Conservation (phyloP, 2,797 vertebrate genomes). For the Molothrus ater region DNA sequence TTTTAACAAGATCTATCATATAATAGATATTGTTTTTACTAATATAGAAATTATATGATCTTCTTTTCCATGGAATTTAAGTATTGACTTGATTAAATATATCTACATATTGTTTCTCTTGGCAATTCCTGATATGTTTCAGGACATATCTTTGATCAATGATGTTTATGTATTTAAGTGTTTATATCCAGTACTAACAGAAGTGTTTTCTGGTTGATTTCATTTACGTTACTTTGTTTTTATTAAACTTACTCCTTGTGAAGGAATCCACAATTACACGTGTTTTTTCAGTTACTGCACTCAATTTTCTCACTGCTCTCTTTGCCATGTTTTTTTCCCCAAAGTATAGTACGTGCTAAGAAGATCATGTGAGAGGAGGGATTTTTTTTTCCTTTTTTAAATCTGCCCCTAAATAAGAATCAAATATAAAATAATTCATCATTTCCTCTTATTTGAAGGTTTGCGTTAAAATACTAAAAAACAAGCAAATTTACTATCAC, state of each 20-base stretch:
- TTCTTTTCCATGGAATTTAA: neutral
- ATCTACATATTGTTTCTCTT: neutral
- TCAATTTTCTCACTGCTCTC: slow-evolving; percentile 24
- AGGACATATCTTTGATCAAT: neutral
- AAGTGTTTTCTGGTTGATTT: neutral
- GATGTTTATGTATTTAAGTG: neutral
- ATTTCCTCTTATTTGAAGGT: slow-evolving; percentile 60
- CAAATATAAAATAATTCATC: slow-evolving; percentile 18
- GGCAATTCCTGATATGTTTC: neutral
- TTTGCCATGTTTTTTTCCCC: slow-evolving; percentile 30
- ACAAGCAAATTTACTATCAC: slow-evolving; percentile 39
- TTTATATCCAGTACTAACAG: neutral
- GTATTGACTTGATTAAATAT: neutral
- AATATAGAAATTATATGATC: neutral
- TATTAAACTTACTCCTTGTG: neutral
- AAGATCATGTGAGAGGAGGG: slow-evolving; percentile 38
- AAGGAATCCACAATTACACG: neutral
- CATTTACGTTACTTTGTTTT: neutral
- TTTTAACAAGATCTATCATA: neutral
- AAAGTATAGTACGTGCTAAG: slow-evolving; percentile 11
- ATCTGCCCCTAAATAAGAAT: neutral
- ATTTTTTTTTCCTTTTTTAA: neutral
- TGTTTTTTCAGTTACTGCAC: neutral
- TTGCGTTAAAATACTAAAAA: slow-evolving; percentile 52
- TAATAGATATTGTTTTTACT: neutral